Base-by-base conservation (phyloP, 2,888 invertebrate genomes). In the Papilio protenor region DNA sequence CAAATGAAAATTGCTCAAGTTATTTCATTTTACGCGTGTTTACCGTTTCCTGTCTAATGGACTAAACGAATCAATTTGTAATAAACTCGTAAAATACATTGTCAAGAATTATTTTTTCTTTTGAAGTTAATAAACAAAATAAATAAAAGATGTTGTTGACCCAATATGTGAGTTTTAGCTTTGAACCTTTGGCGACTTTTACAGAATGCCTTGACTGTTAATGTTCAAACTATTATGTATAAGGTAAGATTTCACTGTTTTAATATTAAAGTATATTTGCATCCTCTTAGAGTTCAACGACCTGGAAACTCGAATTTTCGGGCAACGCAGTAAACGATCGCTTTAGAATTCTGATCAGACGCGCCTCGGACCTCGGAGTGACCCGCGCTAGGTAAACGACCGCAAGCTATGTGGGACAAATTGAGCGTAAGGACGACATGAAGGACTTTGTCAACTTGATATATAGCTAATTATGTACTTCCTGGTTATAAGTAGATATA, bases 331-430 rank as follows among this genome's bases (percentile, higher is more conserved):
- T 86, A 87, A 88, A 89, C 87, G 87, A 83, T 85, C 85, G 85
- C 84, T 90, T 88, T 85, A 85, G 86, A 87, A 91, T 90, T 89
- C 90, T 87, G 87, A 87, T 88, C 90, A 89, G 87, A 83, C 85
- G 86, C 81, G 82, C 82, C 82, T 81, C 79, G 79, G 89, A 91
- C 91, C 91, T 88, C 88, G 85, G 85, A 86, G 81, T 90, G 90
- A 90, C 90, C 90, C 78, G 84, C 47, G 80, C 80, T 85, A 84
- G 87, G 88, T 88, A 86, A 88, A 87, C 84, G 87, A 87, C 88
- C 90, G 83, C 75, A 69, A 80, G 79, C 85, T 86, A 84, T 85
- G 81, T 86, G 84, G 84, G 84, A 84, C 75, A 80, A 76, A 73
- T 18, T 40, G 69, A 73, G 69, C 76, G 77, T 78, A 79, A 80